Conservation (phyloP, 1,140 invertebrate species). For the Cydia splendana region DNA sequence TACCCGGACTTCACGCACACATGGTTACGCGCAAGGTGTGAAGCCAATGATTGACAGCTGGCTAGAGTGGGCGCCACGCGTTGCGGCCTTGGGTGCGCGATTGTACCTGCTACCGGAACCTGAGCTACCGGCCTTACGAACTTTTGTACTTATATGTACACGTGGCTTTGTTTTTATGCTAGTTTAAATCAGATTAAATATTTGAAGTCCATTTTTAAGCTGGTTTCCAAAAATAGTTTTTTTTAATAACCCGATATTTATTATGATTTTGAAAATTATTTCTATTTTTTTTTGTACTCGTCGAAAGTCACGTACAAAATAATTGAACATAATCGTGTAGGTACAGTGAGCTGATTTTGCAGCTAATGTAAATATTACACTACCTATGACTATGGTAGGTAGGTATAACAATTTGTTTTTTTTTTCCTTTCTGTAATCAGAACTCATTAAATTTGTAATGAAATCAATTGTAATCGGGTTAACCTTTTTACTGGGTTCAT, state of each 20-base stretch:
- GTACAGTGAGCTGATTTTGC: too few species aligned
- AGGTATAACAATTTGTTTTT: too few species aligned
- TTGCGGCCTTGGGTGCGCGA: slow-evolving; percentile 39
- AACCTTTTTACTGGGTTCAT: background rate
- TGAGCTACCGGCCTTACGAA: slow-evolving; percentile 34
- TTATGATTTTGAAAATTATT: too few species aligned
- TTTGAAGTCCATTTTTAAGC: background rate
- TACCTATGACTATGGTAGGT: too few species aligned
- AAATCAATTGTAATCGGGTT: background rate
- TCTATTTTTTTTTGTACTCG: too few species aligned
- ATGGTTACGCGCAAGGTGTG: slow-evolving; percentile 27
- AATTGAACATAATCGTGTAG: too few species aligned
- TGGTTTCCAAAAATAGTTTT: background rate
- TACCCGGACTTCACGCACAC: slow-evolving; percentile 26
- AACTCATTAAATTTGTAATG: too few species aligned
- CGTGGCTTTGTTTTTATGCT: background rate
- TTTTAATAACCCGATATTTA: too few species aligned
- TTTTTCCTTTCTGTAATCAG: too few species aligned
- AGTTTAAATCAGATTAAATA: background rate
- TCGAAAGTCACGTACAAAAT: too few species aligned
- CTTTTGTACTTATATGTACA: slow-evolving; percentile 16
- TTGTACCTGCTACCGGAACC: slow-evolving; percentile 45
- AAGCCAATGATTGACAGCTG: slow-evolving; percentile 42
- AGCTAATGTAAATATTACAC: too few species aligned
- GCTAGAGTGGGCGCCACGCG: slow-evolving; percentile 36